Evolutionary conservation across 2,113 vertebrate species (phyloP), one percentile per base, ranked within the genome.

Genomic region (Thomomys bottae): DNA sequence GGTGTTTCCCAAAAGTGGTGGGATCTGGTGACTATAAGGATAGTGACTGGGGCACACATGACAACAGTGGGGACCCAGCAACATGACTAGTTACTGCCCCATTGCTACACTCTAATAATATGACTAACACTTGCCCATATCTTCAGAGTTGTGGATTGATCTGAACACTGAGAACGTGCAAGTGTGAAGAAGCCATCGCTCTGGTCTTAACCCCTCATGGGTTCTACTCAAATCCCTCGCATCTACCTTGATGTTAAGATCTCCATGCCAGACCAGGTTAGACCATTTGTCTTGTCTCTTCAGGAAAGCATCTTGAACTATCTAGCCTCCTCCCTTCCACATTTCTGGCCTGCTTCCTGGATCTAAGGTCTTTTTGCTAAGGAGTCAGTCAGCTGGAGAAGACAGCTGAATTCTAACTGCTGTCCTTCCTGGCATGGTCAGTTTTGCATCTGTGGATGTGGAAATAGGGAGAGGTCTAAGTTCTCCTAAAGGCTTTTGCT

Each of bases 261-360:
- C n/a, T 49, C 24, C 1, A 79, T 54, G 18, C 34, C 64, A 87
- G 70, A 45, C 10, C 26, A 84, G 2, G 12, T 81, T n/a, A n/a
- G n/a, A n/a, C n/a, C n/a, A n/a, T n/a, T 82, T 57, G 45, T 73
- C 72, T 63, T 80, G 9, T 75, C 5, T 82, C n/a, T 86, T 54
- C 45, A 63, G 80, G 72, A 93, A 49, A 66, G 42, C 28, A 73
- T 26, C 64, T 89, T 38, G 23, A 95, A 63, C 3, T 30, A 81
- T 75, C 38, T 76, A 61, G 32, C 23, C 40, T 59, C 26, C 32
- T 80, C 57, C 20, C 40, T 71, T n/a, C 32, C 42, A 82, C 49
- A 77, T 85, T 49, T 49, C 49, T 40, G 40, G 30, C 30, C 38
- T 79, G 79, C n/a, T 40, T 88, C 93, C 34, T 38, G 70, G 84